Percentiles rank a stretch among this genome's conserved stretches.
phyloP scores from a whole-genome alignment of 2,113 vertebrate species.

The Brachyistius frenatus region DNA sequence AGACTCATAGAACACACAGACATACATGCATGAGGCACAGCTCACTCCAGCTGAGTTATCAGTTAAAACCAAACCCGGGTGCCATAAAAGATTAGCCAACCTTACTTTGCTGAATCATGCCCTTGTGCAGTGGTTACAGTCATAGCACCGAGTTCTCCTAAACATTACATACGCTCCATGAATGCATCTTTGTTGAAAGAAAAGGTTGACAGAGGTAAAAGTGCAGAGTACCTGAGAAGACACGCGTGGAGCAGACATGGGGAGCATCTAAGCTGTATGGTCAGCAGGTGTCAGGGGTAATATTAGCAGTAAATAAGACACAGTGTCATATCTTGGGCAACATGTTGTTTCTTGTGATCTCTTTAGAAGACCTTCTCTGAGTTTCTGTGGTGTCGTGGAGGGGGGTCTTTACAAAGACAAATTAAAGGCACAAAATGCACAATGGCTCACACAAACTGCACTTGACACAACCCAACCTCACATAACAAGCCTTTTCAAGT shows the following conservation, averaged over 20 bases:
- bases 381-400: background rate
- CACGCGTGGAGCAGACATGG: background rate
- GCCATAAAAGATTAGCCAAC: slow-evolving; percentile 70
- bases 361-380: background rate
- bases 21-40: background rate
- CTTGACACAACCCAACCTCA: background rate
- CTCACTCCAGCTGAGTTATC: slow-evolving; percentile 54
- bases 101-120: slow-evolving; percentile 55
- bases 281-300: slow-evolving; percentile 13
- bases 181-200: slow-evolving; percentile 19
- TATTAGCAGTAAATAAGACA: slow-evolving; percentile 28
- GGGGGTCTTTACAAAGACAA: background rate
- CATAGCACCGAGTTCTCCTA: background rate
- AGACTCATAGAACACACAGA: background rate
- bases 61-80: slow-evolving; percentile 63
- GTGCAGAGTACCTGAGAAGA: slow-evolving; percentile 11
- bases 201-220: slow-evolving; percentile 2
- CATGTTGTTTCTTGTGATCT: background rate
- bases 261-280: background rate
- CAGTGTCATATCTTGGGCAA: slow-evolving; percentile 2
- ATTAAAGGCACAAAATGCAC: background rate
- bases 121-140: slow-evolving; percentile 26
- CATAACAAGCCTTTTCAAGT: background rate
- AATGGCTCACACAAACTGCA: background rate
- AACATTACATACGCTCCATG: background rate